Evolutionary conservation across 1,140 invertebrate genomes (phyloP).

Genomic region (Drosophila nigromelanica): DNA sequence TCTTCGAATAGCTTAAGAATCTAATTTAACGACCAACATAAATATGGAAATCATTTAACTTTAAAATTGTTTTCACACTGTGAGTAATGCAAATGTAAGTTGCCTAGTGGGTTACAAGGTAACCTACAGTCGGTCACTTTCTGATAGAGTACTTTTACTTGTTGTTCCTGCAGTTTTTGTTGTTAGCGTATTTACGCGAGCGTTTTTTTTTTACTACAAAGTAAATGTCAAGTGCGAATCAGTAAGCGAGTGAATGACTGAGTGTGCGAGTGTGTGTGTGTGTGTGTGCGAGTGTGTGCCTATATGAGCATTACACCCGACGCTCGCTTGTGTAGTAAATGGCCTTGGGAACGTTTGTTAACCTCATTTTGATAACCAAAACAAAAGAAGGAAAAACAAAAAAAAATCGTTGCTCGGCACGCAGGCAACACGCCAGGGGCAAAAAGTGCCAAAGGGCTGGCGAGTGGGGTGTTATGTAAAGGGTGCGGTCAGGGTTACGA

Average conservation of each 20-base stretch:
- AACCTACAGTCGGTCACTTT: no score
- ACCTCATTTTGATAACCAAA: constrained; percentile 78
- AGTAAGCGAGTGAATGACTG: constrained; percentile 47
- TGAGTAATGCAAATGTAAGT: no score
- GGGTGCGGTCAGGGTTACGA: constrained; percentile 47
- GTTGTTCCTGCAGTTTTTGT: constrained; percentile 34
- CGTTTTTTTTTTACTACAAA: constrained; percentile 62
- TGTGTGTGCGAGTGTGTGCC: constrained; percentile 41
- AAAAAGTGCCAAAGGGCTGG: background rate
- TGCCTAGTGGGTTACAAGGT: no score
- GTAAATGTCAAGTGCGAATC: constrained; percentile 81
- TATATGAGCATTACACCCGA: constrained; percentile 47
- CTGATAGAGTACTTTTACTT: no score
- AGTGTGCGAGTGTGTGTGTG: constrained; percentile 29
- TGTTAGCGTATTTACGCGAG: constrained; percentile 47
- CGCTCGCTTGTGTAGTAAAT: constrained; percentile 57
- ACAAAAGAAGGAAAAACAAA: constrained; percentile 27
- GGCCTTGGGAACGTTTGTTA: constrained; percentile 80
- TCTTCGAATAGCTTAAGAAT: no score
- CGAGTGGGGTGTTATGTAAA: constrained; percentile 18
- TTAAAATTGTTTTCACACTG: no score
- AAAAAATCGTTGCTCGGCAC: constrained; percentile 69
- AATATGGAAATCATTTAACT: no score
- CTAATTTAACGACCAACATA: no score
- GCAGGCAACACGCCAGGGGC: constrained; percentile 35